Percentiles rank a stretch among this genome's conserved stretches.
These are phyloP conservation scores for Eonycteris spelaea DNA, from an alignment of 2,113 vertebrate genomes.

Conservation along the genomic window DNA sequence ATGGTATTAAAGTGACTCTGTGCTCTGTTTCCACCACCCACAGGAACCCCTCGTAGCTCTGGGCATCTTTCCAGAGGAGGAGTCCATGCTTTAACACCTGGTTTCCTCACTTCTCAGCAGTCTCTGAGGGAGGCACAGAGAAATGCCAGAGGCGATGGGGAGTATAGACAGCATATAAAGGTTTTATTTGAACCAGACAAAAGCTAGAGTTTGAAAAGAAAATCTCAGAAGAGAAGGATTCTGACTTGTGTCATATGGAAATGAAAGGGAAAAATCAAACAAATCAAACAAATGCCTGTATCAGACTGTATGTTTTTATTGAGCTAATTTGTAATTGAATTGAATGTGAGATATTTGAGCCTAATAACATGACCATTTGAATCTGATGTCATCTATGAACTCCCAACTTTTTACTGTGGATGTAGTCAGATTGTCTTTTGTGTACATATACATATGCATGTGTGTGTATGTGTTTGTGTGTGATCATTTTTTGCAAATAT, in stretches of 20 bases:
- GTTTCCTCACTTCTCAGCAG: neutral
- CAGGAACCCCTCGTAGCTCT: neutral
- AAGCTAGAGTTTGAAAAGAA: constrained; percentile 20
- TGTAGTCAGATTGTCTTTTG: neutral
- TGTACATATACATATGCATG: accelerated
- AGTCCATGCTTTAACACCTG: neutral
- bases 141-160: neutral
- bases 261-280: neutral
- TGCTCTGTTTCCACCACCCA: neutral
- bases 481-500: neutral
- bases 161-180: neutral
- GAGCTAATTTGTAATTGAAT: neutral
- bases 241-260: neutral
- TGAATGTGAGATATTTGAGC: neutral
- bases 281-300: neutral
- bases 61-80: neutral
- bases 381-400: neutral
- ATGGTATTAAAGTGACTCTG: neutral
- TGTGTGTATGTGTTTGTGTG: neutral
- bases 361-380: neutral
- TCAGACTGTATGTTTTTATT: neutral
- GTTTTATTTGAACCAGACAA: neutral
- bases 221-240: neutral
- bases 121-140: neutral
- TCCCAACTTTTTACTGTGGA: neutral